Percentiles rank a stretch among this genome's conserved stretches.
Conservation (phyloP, 2,797 vertebrate genomes). For the Mormyrops boulengeri region DNA sequence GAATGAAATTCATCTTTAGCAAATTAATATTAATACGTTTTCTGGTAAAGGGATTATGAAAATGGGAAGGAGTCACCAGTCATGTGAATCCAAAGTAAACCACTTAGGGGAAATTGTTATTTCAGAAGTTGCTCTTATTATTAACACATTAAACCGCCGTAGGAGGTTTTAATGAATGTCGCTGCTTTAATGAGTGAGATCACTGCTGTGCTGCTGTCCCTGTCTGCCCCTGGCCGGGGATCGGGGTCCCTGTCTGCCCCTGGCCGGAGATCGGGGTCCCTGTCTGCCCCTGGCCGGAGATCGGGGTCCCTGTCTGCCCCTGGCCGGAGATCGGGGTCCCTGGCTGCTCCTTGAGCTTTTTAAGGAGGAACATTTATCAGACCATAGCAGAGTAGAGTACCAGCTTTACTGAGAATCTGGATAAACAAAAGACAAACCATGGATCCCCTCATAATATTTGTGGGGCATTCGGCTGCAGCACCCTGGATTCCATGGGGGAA, state of each 20-base stretch:
- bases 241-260: neutral
- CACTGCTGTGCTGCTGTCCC: conserved; percentile 40
- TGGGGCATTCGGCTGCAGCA: neutral
- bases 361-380: neutral
- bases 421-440: neutral
- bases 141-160: conserved; percentile 48
- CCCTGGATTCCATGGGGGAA: neutral
- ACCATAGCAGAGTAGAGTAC: neutral
- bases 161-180: conserved; percentile 58
- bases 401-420: conserved; percentile 6
- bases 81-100: conserved; percentile 45
- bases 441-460: neutral
- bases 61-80: conserved; percentile 29
- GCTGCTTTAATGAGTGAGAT: conserved; percentile 55
- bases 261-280: neutral
- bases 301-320: neutral
- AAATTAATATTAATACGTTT: conserved; percentile 1
- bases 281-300: neutral
- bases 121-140: conserved; percentile 44
- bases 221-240: neutral
- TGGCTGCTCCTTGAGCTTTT: neutral
- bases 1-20: neutral
- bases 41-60: neutral
- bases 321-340: too few relatives aligned
- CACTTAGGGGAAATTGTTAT: conserved; percentile 39